A percentile compares a stretch with the other conserved stretches of the same genome.
phyloP scores from a whole-genome alignment of 2,797 vertebrate genomes.

The Melopsittacus undulatus region DNA sequence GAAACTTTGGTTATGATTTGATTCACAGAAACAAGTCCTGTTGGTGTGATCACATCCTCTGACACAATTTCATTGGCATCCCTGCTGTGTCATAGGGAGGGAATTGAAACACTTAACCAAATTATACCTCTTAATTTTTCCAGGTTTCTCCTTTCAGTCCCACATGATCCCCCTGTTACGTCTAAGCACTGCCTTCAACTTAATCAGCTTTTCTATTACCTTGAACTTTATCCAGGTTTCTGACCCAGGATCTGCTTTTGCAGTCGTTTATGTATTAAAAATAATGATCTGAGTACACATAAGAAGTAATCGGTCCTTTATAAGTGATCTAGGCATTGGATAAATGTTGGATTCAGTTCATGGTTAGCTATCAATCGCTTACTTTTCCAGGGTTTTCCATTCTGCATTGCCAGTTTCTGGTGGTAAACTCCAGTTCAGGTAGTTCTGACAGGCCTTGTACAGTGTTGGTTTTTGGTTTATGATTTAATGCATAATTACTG shows the following conservation, averaged over 20 bases:
- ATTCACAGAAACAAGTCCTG: background rate
- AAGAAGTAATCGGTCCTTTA: background rate
- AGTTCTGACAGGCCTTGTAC: background rate
- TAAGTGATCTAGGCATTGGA: background rate
- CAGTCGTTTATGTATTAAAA: background rate
- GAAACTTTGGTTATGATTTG: background rate
- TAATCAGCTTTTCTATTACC: background rate
- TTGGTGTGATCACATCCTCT: background rate
- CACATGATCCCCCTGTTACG: background rate
- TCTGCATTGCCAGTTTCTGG: background rate
- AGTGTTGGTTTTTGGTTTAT: background rate
- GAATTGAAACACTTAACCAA: background rate
- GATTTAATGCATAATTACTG: background rate
- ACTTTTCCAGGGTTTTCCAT: background rate
- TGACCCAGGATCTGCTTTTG: background rate
- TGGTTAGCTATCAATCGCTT: background rate
- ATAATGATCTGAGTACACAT: background rate
- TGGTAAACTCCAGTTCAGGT: background rate
- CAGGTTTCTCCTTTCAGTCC: background rate
- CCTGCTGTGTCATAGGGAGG: background rate
- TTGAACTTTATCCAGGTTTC: background rate
- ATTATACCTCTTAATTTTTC: background rate
- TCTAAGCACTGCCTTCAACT: background rate
- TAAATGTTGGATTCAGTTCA: background rate
- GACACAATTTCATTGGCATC: background rate